Conservation (phyloP, 2,888 invertebrate species). For the Leucozona laternaria region DNA sequence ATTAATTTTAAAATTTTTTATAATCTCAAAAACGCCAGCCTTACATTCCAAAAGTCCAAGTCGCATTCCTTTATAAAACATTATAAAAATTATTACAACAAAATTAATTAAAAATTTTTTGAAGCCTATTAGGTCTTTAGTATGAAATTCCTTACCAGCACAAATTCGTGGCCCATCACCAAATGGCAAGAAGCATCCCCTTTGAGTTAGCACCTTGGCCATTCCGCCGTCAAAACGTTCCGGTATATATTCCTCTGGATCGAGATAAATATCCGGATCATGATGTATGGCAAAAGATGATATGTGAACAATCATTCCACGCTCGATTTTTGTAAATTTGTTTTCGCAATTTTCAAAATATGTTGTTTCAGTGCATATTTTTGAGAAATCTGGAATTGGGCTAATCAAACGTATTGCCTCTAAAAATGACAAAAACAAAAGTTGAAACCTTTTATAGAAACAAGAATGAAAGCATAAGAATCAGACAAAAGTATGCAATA, state of each 20-base stretch:
- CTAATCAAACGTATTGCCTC: slow-evolving; percentile 80
- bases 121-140: too few relatives aligned
- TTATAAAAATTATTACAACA: not conserved
- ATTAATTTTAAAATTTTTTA: slow-evolving; percentile 77
- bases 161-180: slow-evolving; percentile 82
- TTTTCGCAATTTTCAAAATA: slow-evolving; percentile 73
- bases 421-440: slow-evolving; percentile 43
- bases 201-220: slow-evolving; percentile 77
- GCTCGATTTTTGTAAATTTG: slow-evolving; percentile 77
- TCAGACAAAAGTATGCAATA: not conserved
- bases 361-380: slow-evolving; percentile 78
- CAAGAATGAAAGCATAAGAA: not conserved
- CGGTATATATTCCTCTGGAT: slow-evolving; percentile 79
- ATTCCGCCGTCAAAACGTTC: slow-evolving; percentile 80
- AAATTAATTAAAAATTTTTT: not conserved
- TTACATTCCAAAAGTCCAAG: slow-evolving; percentile 78
- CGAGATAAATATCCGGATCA: slow-evolving; percentile 78
- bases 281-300: slow-evolving; percentile 81
- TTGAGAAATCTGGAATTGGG: slow-evolving; percentile 78
- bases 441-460: too few relatives aligned
- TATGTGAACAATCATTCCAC: slow-evolving; percentile 79
- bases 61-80: slow-evolving; percentile 76
- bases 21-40: slow-evolving; percentile 77
- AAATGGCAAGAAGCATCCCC: slow-evolving; percentile 80
- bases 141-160: slow-evolving; percentile 78